Percentiles rank a stretch among this genome's conserved stretches.
phyloP scores from a whole-genome alignment of 2,888 invertebrate species.

The Pinctada fucata region DNA sequence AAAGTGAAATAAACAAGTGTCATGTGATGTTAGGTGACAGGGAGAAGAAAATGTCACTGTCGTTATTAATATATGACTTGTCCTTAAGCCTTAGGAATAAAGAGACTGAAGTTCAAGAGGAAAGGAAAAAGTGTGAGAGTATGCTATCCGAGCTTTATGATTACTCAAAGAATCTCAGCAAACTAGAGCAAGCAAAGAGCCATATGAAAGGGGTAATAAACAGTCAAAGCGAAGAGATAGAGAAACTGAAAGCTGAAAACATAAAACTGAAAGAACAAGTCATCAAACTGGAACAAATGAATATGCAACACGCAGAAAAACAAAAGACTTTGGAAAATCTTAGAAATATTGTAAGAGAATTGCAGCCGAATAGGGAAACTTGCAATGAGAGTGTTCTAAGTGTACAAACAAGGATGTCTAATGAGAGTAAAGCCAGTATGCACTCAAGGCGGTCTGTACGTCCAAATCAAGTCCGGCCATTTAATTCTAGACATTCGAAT shows the following conservation, averaged over 20 bases:
- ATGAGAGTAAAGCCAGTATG: slow-evolving; percentile 12
- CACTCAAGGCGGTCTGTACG: slow-evolving; percentile 12
- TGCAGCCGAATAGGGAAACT: slow-evolving; percentile 37
- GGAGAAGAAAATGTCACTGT: slow-evolving; percentile 46
- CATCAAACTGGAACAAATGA: slow-evolving; percentile 45
- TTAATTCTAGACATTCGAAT: background rate
- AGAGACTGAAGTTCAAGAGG: slow-evolving; percentile 46
- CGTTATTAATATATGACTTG: slow-evolving; percentile 48
- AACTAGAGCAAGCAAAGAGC: slow-evolving; percentile 51
- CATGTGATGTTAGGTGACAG: slow-evolving; percentile 54
- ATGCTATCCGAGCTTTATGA: slow-evolving; percentile 55
- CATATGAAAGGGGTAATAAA: slow-evolving; percentile 46
- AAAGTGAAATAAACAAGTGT: slow-evolving; percentile 49
- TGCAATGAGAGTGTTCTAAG: slow-evolving; percentile 20
- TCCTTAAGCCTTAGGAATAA: slow-evolving; percentile 37
- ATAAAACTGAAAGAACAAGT: slow-evolving; percentile 44
- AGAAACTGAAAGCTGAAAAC: slow-evolving; percentile 47
- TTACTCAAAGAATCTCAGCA: slow-evolving; percentile 58
- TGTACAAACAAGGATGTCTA: slow-evolving; percentile 16
- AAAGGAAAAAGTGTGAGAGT: slow-evolving; percentile 53
- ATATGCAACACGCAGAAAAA: slow-evolving; percentile 55
- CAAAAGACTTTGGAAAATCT: slow-evolving; percentile 60
- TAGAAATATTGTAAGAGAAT: slow-evolving; percentile 51
- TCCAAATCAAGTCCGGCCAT: slow-evolving; percentile 18
- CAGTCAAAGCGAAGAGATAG: slow-evolving; percentile 47